phyloP scores from a whole-genome alignment of 2,113 vertebrate species.

The Salminus brasiliensis region DNA sequence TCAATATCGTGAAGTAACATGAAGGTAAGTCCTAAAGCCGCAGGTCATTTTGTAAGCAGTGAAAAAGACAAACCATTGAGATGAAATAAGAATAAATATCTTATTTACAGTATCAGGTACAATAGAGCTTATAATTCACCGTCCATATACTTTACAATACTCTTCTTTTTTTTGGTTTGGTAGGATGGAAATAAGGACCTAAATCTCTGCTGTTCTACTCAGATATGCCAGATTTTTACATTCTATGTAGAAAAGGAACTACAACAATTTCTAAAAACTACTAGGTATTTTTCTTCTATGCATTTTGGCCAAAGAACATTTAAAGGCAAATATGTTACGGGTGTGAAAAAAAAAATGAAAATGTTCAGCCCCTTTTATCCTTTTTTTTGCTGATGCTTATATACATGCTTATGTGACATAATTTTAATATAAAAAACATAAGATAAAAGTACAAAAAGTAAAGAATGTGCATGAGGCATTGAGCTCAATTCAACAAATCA shows the following conservation, averaged over 20 bases:
- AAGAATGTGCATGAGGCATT: slow-evolving; percentile 3
- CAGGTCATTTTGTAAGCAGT: not conserved
- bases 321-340: slow-evolving; percentile 27
- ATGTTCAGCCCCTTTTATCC: not conserved
- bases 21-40: not conserved
- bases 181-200: not conserved
- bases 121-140: no score
- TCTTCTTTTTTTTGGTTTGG: not conserved
- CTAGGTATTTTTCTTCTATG: not conserved
- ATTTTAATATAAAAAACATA: slow-evolving; percentile 5
- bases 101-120: slow-evolving; percentile 60
- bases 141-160: not conserved
- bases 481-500: not conserved
- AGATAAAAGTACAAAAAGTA: not conserved
- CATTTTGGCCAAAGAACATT: slow-evolving; percentile 27
- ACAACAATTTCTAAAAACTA: slow-evolving; percentile 2
- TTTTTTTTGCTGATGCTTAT: not conserved
- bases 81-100: slow-evolving; percentile 59
- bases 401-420: not conserved
- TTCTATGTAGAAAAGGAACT: not conserved
- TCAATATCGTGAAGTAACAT: slow-evolving; percentile 5
- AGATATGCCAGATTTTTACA: slow-evolving; percentile 9
- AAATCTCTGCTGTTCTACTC: not conserved
- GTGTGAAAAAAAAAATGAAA: not conserved
- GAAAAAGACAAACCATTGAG: not conserved